These are phyloP conservation scores for Epinotia ramella DNA, from an alignment of 2,888 invertebrate genomes.

Conservation along the genomic window DNA sequence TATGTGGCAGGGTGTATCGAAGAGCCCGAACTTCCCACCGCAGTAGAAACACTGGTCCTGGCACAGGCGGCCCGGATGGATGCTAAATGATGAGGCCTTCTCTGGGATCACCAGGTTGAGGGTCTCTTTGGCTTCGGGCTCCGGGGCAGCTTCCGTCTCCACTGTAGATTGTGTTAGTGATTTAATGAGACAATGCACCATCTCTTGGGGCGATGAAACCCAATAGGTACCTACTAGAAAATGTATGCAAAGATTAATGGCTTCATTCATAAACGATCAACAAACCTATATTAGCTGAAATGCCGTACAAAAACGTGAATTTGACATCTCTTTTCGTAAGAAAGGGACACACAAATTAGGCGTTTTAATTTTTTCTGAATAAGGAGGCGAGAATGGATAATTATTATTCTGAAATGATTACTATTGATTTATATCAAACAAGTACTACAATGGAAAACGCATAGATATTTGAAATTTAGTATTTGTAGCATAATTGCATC, in stretches of 20 bases:
- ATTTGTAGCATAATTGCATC: no score
- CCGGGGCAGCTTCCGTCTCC: constrained; percentile 72
- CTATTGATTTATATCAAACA: not conserved
- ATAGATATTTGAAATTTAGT: not conserved
- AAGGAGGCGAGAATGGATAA: no score
- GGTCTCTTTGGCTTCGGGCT: constrained; percentile 80
- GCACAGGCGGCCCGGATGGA: constrained; percentile 92
- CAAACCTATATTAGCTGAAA: no score
- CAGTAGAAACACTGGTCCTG: constrained; percentile 95
- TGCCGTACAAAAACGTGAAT: no score
- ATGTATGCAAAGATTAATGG: not conserved
- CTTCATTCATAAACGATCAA: no score
- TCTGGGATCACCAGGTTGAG: constrained; percentile 92
- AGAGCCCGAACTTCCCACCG: constrained; percentile 93
- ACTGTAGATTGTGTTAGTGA: constrained; percentile 43
- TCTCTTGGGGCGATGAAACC: not conserved
- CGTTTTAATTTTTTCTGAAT: no score
- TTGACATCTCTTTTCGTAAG: no score
- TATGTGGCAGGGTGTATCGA: constrained; percentile 94
- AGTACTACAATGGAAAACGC: not conserved
- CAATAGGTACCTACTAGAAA: not conserved
- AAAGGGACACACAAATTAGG: no score
- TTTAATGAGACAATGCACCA: not conserved
- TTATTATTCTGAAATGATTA: not conserved
- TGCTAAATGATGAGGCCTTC: constrained; percentile 94